Percentiles rank a stretch among this genome's conserved stretches.
Conservation (phyloP, 1,140 invertebrate genomes). For the Sinella curviseta region DNA sequence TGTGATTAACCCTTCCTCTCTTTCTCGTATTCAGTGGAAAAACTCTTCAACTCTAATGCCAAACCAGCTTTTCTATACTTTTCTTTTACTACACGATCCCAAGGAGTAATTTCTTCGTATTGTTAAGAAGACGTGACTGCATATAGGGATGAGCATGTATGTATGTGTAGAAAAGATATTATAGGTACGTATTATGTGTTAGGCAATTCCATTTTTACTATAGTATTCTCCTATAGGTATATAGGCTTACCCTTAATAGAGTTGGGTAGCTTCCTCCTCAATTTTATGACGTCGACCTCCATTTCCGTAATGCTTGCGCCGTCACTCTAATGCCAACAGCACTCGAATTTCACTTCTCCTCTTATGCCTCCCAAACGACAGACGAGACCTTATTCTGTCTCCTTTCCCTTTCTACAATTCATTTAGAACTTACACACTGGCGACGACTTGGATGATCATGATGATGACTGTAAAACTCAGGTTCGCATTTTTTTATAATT, state of each 20-base stretch:
- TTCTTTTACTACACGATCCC: too few relatives aligned
- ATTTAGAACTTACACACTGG: too few relatives aligned
- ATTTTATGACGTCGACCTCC: slow-evolving; percentile 17
- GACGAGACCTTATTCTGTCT: background rate
- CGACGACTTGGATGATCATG: background rate
- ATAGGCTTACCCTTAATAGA: background rate
- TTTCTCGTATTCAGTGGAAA: background rate
- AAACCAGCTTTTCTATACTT: background rate
- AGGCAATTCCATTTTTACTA: background rate
- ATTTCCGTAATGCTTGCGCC: slow-evolving; percentile 11
- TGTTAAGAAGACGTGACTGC: too few relatives aligned
- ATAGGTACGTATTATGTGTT: too few relatives aligned
- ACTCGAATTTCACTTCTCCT: background rate
- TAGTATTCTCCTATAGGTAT: background rate
- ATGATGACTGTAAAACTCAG: background rate
- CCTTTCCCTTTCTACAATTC: too few relatives aligned
- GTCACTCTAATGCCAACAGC: too few relatives aligned
- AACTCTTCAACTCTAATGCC: background rate
- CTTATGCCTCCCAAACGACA: background rate
- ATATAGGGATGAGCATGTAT: too few relatives aligned
- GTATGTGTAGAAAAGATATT: too few relatives aligned
- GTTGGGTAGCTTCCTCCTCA: background rate
- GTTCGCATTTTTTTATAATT: background rate
- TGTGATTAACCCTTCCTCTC: slow-evolving; percentile 11
- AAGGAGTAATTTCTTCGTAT: too few relatives aligned